phyloP scores from a whole-genome alignment of 2,797 vertebrate genomes.

The Menidia menidia region DNA sequence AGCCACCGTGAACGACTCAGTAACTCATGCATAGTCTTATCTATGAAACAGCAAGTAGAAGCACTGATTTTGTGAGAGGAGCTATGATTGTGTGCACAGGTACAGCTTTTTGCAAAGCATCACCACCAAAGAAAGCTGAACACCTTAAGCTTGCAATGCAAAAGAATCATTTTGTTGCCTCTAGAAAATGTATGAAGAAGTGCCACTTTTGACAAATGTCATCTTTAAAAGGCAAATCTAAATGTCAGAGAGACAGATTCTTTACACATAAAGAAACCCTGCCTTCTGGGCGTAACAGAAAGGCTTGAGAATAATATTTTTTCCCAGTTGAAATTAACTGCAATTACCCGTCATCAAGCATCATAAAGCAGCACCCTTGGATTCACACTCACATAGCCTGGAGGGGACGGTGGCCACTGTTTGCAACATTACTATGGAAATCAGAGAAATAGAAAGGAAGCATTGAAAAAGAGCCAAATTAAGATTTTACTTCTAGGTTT shows the following conservation, averaged over 20 bases:
- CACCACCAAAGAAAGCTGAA: conserved; percentile 42
- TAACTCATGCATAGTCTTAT: conserved; percentile 21
- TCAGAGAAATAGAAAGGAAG: conserved; percentile 24
- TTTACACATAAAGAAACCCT: conserved; percentile 68
- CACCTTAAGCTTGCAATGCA: conserved; percentile 56
- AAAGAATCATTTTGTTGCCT: conserved; percentile 69
- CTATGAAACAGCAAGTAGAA: conserved; percentile 1
- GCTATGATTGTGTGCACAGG: not conserved
- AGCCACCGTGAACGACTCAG: not conserved
- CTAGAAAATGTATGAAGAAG: conserved; percentile 73
- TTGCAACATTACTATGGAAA: conserved; percentile 59
- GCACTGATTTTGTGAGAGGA: conserved; percentile 2
- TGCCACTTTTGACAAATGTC: conserved; percentile 79
- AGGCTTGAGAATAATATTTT: conserved; percentile 71
- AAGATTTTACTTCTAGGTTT: conserved; percentile 2
- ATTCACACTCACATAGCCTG: conserved; percentile 55
- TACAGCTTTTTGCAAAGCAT: conserved; percentile 22
- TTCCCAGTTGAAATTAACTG: conserved; percentile 73
- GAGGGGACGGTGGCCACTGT: conserved; percentile 56
- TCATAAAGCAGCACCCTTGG: conserved; percentile 49
- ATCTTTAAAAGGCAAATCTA: conserved; percentile 82
- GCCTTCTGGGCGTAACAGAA: conserved; percentile 76
- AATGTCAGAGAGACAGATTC: conserved; percentile 81
- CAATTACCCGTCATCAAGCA: conserved; percentile 71
- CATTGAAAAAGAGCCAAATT: conserved; percentile 12